Conservation (phyloP, 1,140 invertebrate species). For the Leptopilina clavipes region DNA sequence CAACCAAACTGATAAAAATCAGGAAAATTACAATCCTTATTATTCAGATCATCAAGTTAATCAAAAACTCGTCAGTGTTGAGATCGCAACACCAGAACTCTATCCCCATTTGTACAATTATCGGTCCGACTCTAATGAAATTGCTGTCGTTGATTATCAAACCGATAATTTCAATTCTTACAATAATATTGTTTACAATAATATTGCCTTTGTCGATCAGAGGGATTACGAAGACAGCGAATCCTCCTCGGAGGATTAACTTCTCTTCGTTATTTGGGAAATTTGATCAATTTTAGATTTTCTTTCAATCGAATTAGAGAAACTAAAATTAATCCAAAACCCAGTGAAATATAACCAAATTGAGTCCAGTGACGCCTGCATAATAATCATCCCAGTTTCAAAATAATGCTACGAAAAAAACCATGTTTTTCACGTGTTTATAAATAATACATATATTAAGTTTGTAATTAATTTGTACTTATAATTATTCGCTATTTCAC, state of each 20-base stretch:
- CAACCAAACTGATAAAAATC: constrained; percentile 36
- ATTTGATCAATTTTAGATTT: not conserved
- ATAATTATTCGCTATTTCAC: constrained; percentile 56
- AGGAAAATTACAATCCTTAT: constrained; percentile 53
- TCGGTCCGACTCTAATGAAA: constrained; percentile 61
- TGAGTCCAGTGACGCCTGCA: constrained; percentile 46
- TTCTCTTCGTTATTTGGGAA: constrained; percentile 8
- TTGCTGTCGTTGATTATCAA: constrained; percentile 70
- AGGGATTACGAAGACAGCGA: constrained; percentile 61
- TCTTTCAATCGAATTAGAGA: too few relatives aligned
- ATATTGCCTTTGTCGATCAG: constrained; percentile 57
- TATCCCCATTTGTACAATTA: constrained; percentile 72
- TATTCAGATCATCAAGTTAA: constrained; percentile 50
- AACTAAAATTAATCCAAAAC: too few relatives aligned
- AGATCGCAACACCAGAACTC: constrained; percentile 59
- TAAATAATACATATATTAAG: constrained; percentile 65
- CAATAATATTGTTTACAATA: constrained; percentile 67
- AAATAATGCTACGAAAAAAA: constrained; percentile 36
- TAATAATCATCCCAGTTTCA: constrained; percentile 41
- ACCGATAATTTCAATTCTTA: constrained; percentile 66
- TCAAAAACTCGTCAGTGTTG: constrained; percentile 66
- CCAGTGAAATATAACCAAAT: constrained; percentile 26
- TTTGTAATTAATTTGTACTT: constrained; percentile 75
- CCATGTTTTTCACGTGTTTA: constrained; percentile 55
- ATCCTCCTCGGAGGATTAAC: constrained; percentile 60